Evolutionary conservation across 2,113 vertebrate species (phyloP).

Genomic region (Thryonomys swinderianus): DNA sequence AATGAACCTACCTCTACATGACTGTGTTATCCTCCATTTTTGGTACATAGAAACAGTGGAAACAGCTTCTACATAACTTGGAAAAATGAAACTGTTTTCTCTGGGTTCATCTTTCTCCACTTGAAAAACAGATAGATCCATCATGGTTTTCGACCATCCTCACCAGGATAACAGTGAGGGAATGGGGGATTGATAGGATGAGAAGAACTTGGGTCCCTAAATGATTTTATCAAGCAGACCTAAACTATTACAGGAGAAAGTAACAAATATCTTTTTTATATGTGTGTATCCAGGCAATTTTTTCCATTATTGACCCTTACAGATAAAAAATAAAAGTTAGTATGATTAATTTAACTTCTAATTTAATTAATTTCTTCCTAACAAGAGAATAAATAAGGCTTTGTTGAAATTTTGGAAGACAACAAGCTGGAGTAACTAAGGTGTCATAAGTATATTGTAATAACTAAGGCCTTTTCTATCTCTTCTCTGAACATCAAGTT

Average conservation of each 20-base stretch:
- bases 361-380: slow-evolving; percentile 14
- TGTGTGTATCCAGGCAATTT: not conserved
- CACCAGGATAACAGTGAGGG: not conserved
- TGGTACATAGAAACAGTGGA: not conserved
- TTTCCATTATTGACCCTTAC: not conserved
- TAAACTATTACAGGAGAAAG: not conserved
- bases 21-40: not conserved
- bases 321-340: not conserved
- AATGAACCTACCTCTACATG: not conserved
- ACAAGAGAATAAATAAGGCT: not conserved
- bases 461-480: not conserved
- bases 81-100: not conserved
- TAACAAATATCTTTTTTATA: not conserved
- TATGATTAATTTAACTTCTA: slow-evolving; percentile 1
- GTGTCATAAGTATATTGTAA: not conserved
- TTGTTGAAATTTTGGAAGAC: not conserved
- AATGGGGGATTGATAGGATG: not conserved
- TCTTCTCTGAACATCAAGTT: not conserved
- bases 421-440: not conserved
- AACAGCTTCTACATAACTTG: not conserved
- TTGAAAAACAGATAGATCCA: not conserved
- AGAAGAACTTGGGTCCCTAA: not conserved
- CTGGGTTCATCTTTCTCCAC: not conserved
- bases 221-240: not conserved
- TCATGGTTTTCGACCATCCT: not conserved